These are phyloP conservation scores for Athalia rosae DNA, from an alignment of 2,888 invertebrate genomes.

Conservation along the genomic window DNA sequence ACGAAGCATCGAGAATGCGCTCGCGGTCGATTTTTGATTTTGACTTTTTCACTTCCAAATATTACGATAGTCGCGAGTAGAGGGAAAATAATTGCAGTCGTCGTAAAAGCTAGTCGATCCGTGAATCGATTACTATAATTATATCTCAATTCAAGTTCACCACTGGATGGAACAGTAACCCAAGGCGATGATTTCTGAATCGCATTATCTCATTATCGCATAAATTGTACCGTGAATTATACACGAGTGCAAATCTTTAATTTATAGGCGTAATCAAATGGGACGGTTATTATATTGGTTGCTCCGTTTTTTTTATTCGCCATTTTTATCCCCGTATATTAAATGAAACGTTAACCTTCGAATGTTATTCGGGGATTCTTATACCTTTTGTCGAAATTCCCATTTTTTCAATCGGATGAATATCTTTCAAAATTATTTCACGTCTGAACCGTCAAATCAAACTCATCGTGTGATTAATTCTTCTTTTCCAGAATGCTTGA, in stretches of 20 bases:
- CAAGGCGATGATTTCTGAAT: slow-evolving; percentile 2
- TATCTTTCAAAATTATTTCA: no score
- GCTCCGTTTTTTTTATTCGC: not conserved
- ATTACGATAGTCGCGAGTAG: not conserved
- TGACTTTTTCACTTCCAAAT: not conserved
- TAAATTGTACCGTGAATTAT: not conserved
- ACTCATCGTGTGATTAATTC: slow-evolving; percentile 27
- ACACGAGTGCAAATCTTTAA: not conserved
- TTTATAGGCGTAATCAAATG: slow-evolving; percentile 10
- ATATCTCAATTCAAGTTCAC: no score
- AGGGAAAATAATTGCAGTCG: not conserved
- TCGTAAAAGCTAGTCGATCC: no score
- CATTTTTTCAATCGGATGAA: no score
- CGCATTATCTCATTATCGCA: not conserved
- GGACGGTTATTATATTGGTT: not conserved
- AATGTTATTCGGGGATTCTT: not conserved
- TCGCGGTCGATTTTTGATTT: not conserved
- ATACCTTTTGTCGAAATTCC: not conserved
- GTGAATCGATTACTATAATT: not conserved
- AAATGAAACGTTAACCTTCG: slow-evolving; percentile 5
- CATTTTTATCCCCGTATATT: not conserved
- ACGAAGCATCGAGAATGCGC: no score
- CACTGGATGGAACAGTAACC: not conserved
- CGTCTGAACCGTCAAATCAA: not conserved
- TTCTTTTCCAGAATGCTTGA: slow-evolving; percentile 69